Evolutionary conservation across 2,797 vertebrate species (phyloP).

Genomic region (Craterocephalus amniculus): DNA sequence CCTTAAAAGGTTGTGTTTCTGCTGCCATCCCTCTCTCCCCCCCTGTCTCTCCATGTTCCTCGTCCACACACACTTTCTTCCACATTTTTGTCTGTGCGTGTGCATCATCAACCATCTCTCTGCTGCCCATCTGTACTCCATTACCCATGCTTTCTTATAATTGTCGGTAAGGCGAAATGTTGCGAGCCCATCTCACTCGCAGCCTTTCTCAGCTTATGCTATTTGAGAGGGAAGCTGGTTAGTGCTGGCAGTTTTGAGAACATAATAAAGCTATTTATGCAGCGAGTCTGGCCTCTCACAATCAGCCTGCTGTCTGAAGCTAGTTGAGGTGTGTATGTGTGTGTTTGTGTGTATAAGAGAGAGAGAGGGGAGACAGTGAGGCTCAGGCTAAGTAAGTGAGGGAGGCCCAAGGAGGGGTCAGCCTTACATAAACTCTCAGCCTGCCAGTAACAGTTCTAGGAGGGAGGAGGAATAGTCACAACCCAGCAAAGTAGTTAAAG

Average conservation of each 20-base stretch:
- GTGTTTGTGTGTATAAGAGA: conserved; percentile 56
- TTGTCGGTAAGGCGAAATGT: conserved; percentile 53
- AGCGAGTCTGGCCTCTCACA: conserved; percentile 81
- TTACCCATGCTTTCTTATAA: conserved; percentile 63
- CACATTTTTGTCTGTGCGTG: conserved; percentile 54
- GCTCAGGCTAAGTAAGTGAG: conserved; percentile 71
- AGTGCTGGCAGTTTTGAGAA: conserved; percentile 77
- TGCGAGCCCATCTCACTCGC: conserved; percentile 53
- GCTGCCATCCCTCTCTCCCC: conserved; percentile 62
- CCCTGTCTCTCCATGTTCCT: conserved; percentile 16
- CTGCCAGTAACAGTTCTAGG: conserved; percentile 74
- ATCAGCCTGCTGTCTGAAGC: conserved; percentile 80
- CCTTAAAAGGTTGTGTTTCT: conserved; percentile 86
- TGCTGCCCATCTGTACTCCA: conserved; percentile 50
- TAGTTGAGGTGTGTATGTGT: conserved; percentile 65
- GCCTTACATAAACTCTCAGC: conserved; percentile 81
- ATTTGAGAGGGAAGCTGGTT: conserved; percentile 77
- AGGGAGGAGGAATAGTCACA: conserved; percentile 66
- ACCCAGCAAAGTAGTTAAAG: conserved; percentile 73
- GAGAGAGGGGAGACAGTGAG: conserved; percentile 68
- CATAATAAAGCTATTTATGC: conserved; percentile 86
- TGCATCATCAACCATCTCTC: conserved; percentile 41
- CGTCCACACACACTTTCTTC: conserved; percentile 28
- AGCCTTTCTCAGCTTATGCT: conserved; percentile 72
- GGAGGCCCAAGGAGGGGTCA: conserved; percentile 79